Evolutionary conservation across 2,113 vertebrate species (phyloP).

Genomic region (Dasypus novemcinctus): DNA sequence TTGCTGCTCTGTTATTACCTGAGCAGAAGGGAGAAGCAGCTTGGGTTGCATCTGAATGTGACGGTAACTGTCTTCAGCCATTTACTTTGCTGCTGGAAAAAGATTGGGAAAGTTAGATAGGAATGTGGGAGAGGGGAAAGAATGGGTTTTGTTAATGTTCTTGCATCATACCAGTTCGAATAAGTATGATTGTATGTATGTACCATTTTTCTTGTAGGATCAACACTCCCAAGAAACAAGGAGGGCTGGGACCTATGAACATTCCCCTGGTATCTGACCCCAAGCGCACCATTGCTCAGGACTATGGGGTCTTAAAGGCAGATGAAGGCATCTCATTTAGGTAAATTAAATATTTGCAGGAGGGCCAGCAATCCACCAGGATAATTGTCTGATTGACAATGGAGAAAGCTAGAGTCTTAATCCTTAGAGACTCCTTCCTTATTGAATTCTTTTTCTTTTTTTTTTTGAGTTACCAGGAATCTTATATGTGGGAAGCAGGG

Average conservation of each 20-base stretch:
- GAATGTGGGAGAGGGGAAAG: neutral
- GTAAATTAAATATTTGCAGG: constrained; percentile 83
- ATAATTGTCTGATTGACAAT: neutral
- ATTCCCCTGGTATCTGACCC: constrained; percentile 94
- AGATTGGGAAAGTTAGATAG: neutral
- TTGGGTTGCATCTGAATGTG: neutral
- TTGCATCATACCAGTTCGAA: neutral
- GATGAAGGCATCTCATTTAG: constrained; percentile 97
- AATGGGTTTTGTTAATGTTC: neutral
- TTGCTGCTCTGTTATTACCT: neutral
- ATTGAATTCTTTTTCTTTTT: no score
- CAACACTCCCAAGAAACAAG: constrained; percentile 94
- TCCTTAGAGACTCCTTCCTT: neutral
- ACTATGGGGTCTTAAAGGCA: constrained; percentile 95
- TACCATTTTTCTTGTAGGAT: constrained; percentile 83
- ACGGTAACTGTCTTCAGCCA: neutral
- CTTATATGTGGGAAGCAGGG: no score
- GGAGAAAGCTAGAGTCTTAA: neutral
- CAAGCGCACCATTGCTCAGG: constrained; percentile 88
- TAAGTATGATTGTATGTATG: neutral
- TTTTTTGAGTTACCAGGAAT: no score
- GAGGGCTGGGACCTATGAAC: constrained; percentile 95
- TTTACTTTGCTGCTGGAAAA: neutral
- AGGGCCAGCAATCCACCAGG: neutral
- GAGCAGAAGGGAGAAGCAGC: neutral